Evolutionary conservation across 2,797 vertebrate species (phyloP), one percentile per base, ranked within the genome.

Genomic region (Tangara arthus): DNA sequence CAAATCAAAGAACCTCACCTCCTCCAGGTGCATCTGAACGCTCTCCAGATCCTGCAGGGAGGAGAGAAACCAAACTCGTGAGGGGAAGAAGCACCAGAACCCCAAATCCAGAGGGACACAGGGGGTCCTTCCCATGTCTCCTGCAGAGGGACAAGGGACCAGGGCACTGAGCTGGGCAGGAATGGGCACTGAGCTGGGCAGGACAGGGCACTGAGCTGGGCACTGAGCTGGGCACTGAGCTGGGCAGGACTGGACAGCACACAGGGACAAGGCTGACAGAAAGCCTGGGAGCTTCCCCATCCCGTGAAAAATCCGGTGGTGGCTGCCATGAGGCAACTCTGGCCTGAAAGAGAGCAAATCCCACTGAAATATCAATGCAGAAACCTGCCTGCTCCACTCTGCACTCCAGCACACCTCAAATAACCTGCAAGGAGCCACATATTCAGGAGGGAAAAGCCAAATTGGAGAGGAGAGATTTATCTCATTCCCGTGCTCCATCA

Each of bases 1-100:
- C 34, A 99, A 97, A 87, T 99, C 99, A 46, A 99, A 99, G 98
- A 99, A 99, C 70, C 99, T 98, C 91, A 99, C 99, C 90, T 99
- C 99, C 95, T 99, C 98, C 96, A 99, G 98, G 94, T 99, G 99
- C 94, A 98, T 96, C 97, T 98, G 99, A 56, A 99, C 96, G 17
- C 97, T 98, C 91, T 99, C 98, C 98, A 99, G 95, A 89, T 99
- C 99, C 99, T 99, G 89, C 44, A 41, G 60, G 69, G 18, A 93
- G 6, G 60, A 94, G 85, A 89, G 66, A 86, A 75, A 22, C 1
- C 60, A 77, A 16, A 66, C 10, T 79, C 46, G 52, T 2, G 15
- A 44, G 47, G 50, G 18, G 12, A 89, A 56, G 12, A 3, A 17
- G 46, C 1, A 1, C 19, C 6, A 15, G 15, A 63, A n/a, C 56